Conservation (phyloP, 2,888 invertebrate genomes). For the Acrobasis repandana region DNA sequence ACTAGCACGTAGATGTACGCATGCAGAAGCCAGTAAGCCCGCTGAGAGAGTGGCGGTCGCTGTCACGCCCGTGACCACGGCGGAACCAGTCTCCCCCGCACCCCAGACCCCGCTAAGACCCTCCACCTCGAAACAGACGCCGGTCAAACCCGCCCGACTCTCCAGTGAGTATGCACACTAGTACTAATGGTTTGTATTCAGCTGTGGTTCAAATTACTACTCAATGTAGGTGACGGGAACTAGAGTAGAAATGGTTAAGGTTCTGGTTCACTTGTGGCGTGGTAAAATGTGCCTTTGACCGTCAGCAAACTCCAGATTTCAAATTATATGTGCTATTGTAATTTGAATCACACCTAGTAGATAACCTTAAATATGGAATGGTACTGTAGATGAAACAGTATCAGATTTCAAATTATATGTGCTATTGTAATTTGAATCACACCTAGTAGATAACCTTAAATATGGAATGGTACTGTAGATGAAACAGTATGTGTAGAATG, state of each 20-base stretch:
- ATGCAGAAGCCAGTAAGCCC: conserved; percentile 66
- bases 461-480: conserved; percentile 27
- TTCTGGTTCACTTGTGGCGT: not conserved
- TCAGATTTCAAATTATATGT: too few species aligned
- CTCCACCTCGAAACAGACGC: conserved; percentile 67
- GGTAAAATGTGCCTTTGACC: not conserved
- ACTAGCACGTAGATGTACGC: conserved; percentile 78
- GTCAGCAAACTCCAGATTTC: not conserved
- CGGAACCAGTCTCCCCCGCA: conserved; percentile 36
- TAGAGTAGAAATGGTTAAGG: not conserved
- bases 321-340: conserved; percentile 12
- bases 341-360: conserved; percentile 34
- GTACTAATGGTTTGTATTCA: conserved; percentile 33
- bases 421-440: conserved; percentile 35
- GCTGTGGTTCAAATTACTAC: conserved; percentile 40
- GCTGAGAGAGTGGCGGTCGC: conserved; percentile 32
- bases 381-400: too few species aligned
- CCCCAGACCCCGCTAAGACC: conserved; percentile 44
- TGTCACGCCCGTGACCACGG: conserved; percentile 36
- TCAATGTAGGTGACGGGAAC: not conserved
- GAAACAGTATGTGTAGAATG: conserved; percentile 20
- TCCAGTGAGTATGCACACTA: conserved; percentile 70
- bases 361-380: too few species aligned
- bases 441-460: conserved; percentile 25
- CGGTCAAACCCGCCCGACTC: conserved; percentile 74